phyloP scores from a whole-genome alignment of 2,888 invertebrate species.

The Rotaria sp. region DNA sequence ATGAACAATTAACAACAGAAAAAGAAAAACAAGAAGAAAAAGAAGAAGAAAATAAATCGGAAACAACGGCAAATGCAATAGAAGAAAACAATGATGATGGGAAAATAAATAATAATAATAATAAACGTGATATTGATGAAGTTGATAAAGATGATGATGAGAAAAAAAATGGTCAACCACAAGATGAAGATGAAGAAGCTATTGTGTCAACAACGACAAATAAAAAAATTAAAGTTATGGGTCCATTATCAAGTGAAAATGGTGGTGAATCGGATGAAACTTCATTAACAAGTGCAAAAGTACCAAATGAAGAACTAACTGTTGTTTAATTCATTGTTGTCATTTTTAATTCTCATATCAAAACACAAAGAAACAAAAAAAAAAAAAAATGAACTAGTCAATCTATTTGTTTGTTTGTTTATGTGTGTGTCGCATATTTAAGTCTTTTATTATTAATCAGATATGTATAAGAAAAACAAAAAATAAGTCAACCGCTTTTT shows the following conservation, averaged over 20 bases:
- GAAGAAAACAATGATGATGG: background rate
- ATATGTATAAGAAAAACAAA: background rate
- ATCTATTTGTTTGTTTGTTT: background rate
- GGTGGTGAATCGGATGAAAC: background rate
- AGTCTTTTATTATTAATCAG: background rate
- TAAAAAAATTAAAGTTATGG: background rate
- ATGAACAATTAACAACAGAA: background rate
- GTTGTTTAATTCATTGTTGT: background rate
- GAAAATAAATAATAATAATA: background rate
- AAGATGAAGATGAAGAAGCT: background rate
- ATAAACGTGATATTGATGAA: background rate
- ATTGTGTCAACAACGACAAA: conserved; percentile 1
- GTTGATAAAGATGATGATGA: background rate
- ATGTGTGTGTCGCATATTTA: background rate
- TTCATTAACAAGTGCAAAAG: background rate
- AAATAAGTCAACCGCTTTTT: background rate
- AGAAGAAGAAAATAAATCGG: background rate
- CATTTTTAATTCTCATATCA: background rate
- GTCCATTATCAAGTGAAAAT: background rate
- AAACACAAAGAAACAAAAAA: too few relatives aligned
- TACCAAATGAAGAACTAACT: background rate
- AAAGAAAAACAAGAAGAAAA: background rate
- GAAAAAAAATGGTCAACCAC: background rate
- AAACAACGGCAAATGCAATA: background rate
- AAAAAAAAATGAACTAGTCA: background rate